Evolutionary conservation across 2,797 vertebrate species (phyloP), one percentile per base, ranked within the genome.

Genomic region (Jordanella pulchra): DNA sequence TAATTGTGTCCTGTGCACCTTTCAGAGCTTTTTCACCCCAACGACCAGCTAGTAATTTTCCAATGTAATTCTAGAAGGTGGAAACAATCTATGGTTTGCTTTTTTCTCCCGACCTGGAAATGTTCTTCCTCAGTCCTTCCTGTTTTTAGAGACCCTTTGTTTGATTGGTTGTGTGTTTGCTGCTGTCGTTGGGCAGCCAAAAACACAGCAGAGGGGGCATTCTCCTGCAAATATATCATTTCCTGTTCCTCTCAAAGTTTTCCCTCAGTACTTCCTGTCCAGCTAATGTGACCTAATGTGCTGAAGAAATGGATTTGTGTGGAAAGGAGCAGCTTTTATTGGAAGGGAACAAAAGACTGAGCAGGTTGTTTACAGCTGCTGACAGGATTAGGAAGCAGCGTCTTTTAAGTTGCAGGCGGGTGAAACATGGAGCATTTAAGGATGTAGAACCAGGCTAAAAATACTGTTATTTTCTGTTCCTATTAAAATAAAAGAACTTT

Each of bases 211-310:
- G 58, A 71, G 4, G 66, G n/a, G 72, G 86, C 87, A 93, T 91
- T 92, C 90, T 80, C 88, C 44, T 58, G 66, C 80, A 84, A 82
- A 73, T 45, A 25, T 83, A 85, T 88, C 76, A 90, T 73, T 93
- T 94, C 92, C 92, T 93, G 82, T 86, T 86, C 85, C 81, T 76
- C 89, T 84, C 91, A 74, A 79, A 80, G 75, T 73, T 89, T 85
- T 80, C 85, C 71, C 64, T 80, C 73, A 78, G 67, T 47, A 73
- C 88, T 93, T 93, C 92, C 93, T 83, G 88, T 91, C 79, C 75
- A 25, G 65, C 77, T 54, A 73, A 54, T 54, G 25, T 71, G 78
- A 61, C 75, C 78, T 81, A 86, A 86, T 85, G 80, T 60, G 61
- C 76, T 21, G 67, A 76, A 73, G 10, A 71, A 73, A 68, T 48